Base-by-base conservation (phyloP, 2,888 invertebrate genomes). In the Pharmacophagus antenor region DNA sequence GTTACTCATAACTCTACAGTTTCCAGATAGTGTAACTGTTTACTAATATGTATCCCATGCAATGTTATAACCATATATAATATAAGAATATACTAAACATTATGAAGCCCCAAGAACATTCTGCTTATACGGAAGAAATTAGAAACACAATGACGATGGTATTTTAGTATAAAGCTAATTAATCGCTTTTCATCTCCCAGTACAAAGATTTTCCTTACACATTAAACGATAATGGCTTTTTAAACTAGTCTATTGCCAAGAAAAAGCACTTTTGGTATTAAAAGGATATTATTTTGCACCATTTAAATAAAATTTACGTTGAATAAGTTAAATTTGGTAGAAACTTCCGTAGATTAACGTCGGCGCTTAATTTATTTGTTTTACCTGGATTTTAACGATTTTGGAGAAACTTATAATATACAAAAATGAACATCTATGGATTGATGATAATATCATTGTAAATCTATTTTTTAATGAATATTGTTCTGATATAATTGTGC, bases 151-250 rank as follows among this genome's bases (percentile, higher is more conserved):
- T 52, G 52, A 41, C 52, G 22, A 4, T n/a, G 41, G 12, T 23
- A 42, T 42, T 51, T 49, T 22, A 12, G 21, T 37, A 52, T 23
- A 52, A 52, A 52, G 52, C 52, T 51, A 51, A 51, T 51, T 51
- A 51, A 37, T 37, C 20, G 37, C 51, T 49, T 21, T 51, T 51
- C 51, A 21, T 51, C 31, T 21, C 12, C 21, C 20, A 15, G 42
- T 52, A 41, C 22, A 41, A 52, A 52, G 23, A 42, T 31, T 50
- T 50, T 41, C 52, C 22, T 23, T 52, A 42, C 41, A 41, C 41
- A 42, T 52, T 52, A 17, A 41, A 41, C 41, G 41, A n/a, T 41
- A 52, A 52, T 52, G 41, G 41, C 52, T 17, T 52, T 42, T 42
- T 41, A 42, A 52, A 18, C 23, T 50, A 12, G 50, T 21, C 12